Conservation (phyloP, 2,113 vertebrate genomes). For the Coptodon rendalli region DNA sequence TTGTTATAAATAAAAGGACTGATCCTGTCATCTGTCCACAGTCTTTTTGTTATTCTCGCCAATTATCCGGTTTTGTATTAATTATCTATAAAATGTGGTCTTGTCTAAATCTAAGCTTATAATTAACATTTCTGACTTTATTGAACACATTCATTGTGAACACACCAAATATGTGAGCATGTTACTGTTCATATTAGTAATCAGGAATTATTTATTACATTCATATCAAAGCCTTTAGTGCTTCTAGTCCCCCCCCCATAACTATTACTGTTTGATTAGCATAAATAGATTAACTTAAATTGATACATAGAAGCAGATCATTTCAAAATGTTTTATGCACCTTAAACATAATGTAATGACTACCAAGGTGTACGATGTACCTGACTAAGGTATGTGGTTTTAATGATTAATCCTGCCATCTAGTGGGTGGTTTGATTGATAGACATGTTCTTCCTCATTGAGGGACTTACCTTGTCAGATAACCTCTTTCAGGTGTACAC, state of each 20-base stretch:
- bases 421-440: slow-evolving; percentile 4
- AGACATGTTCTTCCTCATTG: not conserved
- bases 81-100: not conserved
- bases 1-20: not conserved
- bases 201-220: not conserved
- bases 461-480: not conserved
- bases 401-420: slow-evolving; percentile 22
- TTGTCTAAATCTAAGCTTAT: not conserved
- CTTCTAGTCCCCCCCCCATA: not conserved
- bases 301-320: not conserved
- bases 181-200: not conserved
- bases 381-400: not conserved
- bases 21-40: not conserved
- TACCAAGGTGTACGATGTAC: not conserved
- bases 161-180: not conserved
- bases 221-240: not conserved
- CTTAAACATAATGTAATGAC: not conserved
- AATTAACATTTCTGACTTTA: not conserved
- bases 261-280: not conserved
- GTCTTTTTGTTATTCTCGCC: not conserved
- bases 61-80: not conserved
- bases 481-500: not conserved
- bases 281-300: not conserved
- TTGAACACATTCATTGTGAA: not conserved
- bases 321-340: not conserved